Conservation (phyloP, 2,888 invertebrate species). For the Protonemura montana region DNA sequence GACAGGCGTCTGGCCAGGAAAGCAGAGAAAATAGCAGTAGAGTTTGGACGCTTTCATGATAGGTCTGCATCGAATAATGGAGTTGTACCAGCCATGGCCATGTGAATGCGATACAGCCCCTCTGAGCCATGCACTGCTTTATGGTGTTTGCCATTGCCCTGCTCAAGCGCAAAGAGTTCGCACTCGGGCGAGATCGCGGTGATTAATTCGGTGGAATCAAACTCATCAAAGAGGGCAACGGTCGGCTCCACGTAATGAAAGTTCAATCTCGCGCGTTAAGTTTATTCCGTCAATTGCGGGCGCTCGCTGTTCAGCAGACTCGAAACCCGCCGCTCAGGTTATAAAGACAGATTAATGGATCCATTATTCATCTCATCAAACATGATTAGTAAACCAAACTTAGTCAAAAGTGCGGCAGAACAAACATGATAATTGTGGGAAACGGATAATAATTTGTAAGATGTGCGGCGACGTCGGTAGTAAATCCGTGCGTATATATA, state of each 20-base stretch:
- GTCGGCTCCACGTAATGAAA: background rate
- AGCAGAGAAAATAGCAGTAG: background rate
- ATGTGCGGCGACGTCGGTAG: background rate
- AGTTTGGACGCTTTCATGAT: background rate
- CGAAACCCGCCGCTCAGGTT: background rate
- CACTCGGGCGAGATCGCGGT: background rate
- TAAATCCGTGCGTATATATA: background rate
- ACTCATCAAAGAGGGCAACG: background rate
- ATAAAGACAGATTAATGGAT: slow-evolving; percentile 33
- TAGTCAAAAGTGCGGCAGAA: slow-evolving; percentile 27
- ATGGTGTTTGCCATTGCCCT: background rate
- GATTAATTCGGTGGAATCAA: background rate
- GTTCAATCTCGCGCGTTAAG: background rate
- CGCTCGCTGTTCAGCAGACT: background rate
- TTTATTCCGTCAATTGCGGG: background rate
- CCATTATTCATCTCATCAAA: slow-evolving; percentile 36
- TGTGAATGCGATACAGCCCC: background rate
- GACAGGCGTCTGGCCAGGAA: background rate
- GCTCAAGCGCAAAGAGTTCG: background rate
- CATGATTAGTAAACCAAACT: slow-evolving; percentile 29
- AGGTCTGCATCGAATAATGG: slow-evolving; percentile 18
- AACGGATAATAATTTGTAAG: slow-evolving; percentile 32
- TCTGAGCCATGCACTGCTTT: slow-evolving; percentile 16
- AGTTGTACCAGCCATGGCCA: slow-evolving; percentile 1
- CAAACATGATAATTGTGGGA: slow-evolving; percentile 40